These are phyloP conservation scores for Augiades crinisus DNA, from an alignment of 2,888 invertebrate genomes.

Conservation along the genomic window DNA sequence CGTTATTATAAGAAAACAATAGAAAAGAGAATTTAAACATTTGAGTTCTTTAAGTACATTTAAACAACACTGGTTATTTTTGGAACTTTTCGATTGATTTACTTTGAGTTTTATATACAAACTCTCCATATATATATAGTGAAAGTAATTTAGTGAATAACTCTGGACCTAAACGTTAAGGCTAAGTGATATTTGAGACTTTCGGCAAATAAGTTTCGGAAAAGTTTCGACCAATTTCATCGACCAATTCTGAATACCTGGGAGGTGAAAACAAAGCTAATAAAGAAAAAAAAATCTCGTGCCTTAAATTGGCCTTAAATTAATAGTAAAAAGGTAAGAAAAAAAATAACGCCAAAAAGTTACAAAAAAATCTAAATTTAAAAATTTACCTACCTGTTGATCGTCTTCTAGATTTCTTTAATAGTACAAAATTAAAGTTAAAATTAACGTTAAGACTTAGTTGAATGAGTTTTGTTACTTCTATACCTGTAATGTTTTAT, in stretches of 20 bases:
- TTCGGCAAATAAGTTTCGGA: constrained; percentile 71
- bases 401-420: constrained; percentile 77
- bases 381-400: constrained; percentile 77
- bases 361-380: constrained; percentile 70
- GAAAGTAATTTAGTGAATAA: constrained; percentile 73
- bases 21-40: constrained; percentile 79
- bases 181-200: constrained; percentile 76
- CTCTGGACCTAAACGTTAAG: constrained; percentile 72
- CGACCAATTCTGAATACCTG: constrained; percentile 64
- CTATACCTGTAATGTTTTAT: constrained; percentile 77
- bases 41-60: constrained; percentile 77
- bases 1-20: constrained; percentile 80
- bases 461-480: constrained; percentile 74
- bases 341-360: constrained; percentile 62
- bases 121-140: constrained; percentile 78
- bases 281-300: constrained; percentile 62
- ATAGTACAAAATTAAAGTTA: constrained; percentile 77
- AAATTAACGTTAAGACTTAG: constrained; percentile 79
- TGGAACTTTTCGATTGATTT: constrained; percentile 77
- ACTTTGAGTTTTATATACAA: constrained; percentile 75
- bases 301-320: constrained; percentile 83
- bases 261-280: constrained; percentile 59
- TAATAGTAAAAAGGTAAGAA: constrained; percentile 76
- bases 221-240: constrained; percentile 77
- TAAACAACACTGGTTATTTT: constrained; percentile 82